Evolutionary conservation across 2,797 vertebrate species (phyloP).

Genomic region (Petrocephalus schoutedeni): DNA sequence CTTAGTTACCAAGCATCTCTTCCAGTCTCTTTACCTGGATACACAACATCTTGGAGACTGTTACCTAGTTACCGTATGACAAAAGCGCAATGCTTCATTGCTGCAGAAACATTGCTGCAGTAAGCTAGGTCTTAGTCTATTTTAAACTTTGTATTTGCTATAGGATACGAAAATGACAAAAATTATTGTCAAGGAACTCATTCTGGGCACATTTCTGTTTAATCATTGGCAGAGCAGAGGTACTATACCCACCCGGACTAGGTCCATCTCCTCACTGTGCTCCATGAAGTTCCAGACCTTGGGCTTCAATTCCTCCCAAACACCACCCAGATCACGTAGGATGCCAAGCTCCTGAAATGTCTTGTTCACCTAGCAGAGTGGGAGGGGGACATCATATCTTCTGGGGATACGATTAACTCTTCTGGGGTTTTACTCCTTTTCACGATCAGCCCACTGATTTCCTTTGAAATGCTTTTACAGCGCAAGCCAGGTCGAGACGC

Average conservation of each 20-base stretch:
- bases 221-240: neutral
- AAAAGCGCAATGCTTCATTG: neutral
- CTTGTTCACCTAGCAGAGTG: constrained; percentile 76
- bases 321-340: constrained; percentile 82
- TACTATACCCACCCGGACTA: constrained; percentile 73
- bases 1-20: neutral
- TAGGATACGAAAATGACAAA: neutral
- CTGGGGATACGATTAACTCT: neutral
- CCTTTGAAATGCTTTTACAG: neutral
- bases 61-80: neutral
- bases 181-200: neutral
- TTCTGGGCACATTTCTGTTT: neutral
- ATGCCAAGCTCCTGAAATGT: constrained; percentile 91
- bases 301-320: constrained; percentile 89
- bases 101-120: neutral
- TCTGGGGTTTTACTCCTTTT: neutral
- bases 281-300: constrained; percentile 90
- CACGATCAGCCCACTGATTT: neutral
- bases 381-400: neutral
- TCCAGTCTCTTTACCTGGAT: neutral
- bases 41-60: neutral
- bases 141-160: neutral
- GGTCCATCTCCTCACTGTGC: constrained; percentile 78
- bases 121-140: neutral
- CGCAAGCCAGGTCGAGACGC: neutral